Conservation (phyloP, 2,113 vertebrate species). For the Lepisosteus osseus region DNA sequence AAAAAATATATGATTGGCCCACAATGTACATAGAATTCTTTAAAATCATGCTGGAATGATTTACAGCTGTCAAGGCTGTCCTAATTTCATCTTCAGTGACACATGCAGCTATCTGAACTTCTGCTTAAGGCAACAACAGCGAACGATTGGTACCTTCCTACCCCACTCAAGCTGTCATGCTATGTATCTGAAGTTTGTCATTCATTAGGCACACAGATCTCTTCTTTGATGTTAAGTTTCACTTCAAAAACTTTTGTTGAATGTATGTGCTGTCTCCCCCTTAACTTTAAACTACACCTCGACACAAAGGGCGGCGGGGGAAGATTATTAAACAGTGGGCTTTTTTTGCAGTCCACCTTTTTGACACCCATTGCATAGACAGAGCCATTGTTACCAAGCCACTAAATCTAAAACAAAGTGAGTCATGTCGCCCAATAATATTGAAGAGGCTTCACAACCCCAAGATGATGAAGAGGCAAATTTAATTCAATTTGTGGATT, state of each 20-base stretch:
- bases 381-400: conserved; percentile 49
- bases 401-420: conserved; percentile 39
- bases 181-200: conserved; percentile 35
- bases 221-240: conserved; percentile 19
- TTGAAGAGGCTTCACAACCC: conserved; percentile 16
- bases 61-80: conserved; percentile 33
- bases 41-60: conserved; percentile 31
- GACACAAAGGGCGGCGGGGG: conserved; percentile 23
- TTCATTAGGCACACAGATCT: conserved; percentile 40
- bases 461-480: conserved; percentile 23
- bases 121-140: conserved; percentile 35
- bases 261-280: too few species aligned
- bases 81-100: conserved; percentile 43
- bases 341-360: conserved; percentile 36
- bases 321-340: conserved; percentile 34
- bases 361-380: conserved; percentile 52
- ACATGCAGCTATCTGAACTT: conserved; percentile 27
- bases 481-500: too few species aligned
- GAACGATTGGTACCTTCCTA: conserved; percentile 17
- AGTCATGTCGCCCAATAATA: conserved; percentile 45
- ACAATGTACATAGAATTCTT: conserved; percentile 12
- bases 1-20: conserved; percentile 42
- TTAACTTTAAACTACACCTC: conserved; percentile 10
- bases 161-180: conserved; percentile 19
- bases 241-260: conserved; percentile 16